Evolutionary conservation across 1,140 invertebrate genomes (phyloP), one percentile per base, ranked within the genome.

Genomic region (Eulimnadia texana): DNA sequence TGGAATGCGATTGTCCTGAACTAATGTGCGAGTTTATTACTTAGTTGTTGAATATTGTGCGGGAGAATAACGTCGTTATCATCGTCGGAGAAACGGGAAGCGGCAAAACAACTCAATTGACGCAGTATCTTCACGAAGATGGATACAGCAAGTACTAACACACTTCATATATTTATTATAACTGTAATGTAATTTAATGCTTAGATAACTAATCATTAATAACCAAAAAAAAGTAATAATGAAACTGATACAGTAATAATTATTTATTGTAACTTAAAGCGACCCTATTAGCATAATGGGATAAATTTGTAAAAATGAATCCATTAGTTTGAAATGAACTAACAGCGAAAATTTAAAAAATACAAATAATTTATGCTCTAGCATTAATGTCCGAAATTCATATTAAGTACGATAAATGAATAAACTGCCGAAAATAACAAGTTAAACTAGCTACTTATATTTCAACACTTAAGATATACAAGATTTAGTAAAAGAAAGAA

Each of bases 61-160:
- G 93, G 57, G 94, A 98, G 68, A 98, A 98, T 72, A 93, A 79
- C 65, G 86, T 98, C 3, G 86, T 98, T 9, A 88, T 99, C 64
- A 94, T 98, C 69, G 92, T 98, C 0, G 93, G 96, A 67, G 97
- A 99, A 77, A 99, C 97, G 22, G 97, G 97, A 16, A 95, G 91
- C 68, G 97, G 96, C 50, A 99, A 99, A 76, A 99, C 96, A 0
- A 98, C 94, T 0, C 96, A 99, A 72, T 76, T 99, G n/a, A 98
- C 95, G 0, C 96, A 98, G 71, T 99, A 98, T 72, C 77, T 99
- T 2, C 89, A 97, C 71, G 97, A 99, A 77, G 95, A 98, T 67
- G 95, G 95, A 64, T 60, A 65, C 55, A 62, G 61, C 29, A 62
- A 62, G 47, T 62, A 49, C 22, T 25, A n/a, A n/a, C 11, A 49